phyloP scores from a whole-genome alignment of 2,888 invertebrate species.

The Willowsia nigromaculata region DNA sequence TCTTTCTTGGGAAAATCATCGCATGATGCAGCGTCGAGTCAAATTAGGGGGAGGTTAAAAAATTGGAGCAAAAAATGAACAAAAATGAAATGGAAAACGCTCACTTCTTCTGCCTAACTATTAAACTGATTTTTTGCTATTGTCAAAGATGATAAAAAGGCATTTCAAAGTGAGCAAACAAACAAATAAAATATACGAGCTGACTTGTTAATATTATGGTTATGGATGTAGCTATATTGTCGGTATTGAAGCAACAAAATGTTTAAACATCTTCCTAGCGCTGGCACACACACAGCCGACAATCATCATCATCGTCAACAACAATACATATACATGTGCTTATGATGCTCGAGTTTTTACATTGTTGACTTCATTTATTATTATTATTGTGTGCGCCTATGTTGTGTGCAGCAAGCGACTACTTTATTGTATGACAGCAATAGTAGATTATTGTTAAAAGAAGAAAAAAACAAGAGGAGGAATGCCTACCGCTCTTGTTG shows the following conservation, averaged over 20 bases:
- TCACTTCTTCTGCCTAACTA: background rate
- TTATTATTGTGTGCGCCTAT: slow-evolving; percentile 37
- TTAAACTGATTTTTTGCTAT: background rate
- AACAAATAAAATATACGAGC: slow-evolving; percentile 30
- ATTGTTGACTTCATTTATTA: slow-evolving; percentile 67
- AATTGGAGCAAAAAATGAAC: slow-evolving; percentile 5
- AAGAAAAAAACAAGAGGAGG: slow-evolving; percentile 33
- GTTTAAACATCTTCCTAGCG: background rate
- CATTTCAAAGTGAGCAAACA: slow-evolving; percentile 16
- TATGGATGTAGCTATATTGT: background rate
- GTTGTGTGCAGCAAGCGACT: background rate
- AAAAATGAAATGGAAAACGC: background rate
- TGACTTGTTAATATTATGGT: slow-evolving; percentile 10
- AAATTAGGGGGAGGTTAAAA: background rate
- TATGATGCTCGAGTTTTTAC: slow-evolving; percentile 38
- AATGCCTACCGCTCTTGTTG: slow-evolving; percentile 12
- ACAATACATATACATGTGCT: background rate
- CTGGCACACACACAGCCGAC: background rate
- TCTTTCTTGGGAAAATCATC: slow-evolving; percentile 12
- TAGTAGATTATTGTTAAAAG: slow-evolving; percentile 5
- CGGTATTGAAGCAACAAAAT: slow-evolving; percentile 32
- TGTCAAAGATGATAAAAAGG: slow-evolving; percentile 19
- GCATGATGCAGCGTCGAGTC: background rate
- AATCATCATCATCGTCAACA: background rate
- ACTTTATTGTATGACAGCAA: slow-evolving; percentile 28